These are phyloP conservation scores for Apamea anceps DNA, from an alignment of 2,888 invertebrate genomes.

Conservation along the genomic window DNA sequence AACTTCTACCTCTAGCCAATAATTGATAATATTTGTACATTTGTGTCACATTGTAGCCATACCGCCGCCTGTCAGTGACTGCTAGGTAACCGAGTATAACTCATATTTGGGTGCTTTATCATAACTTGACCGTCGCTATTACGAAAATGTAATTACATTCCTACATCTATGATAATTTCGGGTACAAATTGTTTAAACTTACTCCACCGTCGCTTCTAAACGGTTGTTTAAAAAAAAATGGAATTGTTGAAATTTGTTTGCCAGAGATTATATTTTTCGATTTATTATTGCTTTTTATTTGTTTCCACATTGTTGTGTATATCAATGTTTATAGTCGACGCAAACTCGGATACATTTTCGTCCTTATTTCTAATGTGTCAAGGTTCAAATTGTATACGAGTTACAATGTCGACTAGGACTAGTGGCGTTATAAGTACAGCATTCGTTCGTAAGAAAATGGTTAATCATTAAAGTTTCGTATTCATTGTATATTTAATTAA, in stretches of 20 bases:
- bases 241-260: slow-evolving; percentile 87
- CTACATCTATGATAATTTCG: slow-evolving; percentile 77
- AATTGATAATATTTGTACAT: slow-evolving; percentile 37
- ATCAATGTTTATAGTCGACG: slow-evolving; percentile 60
- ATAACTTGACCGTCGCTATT: slow-evolving; percentile 73
- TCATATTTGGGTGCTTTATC: slow-evolving; percentile 82
- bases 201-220: slow-evolving; percentile 40
- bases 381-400: slow-evolving; percentile 58
- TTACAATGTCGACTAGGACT: slow-evolving; percentile 57
- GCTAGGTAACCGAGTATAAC: slow-evolving; percentile 64
- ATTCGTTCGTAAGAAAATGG: slow-evolving; percentile 77
- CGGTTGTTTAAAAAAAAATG: slow-evolving; percentile 73
- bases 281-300: slow-evolving; percentile 84
- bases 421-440: slow-evolving; percentile 81
- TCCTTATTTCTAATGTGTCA: slow-evolving; percentile 47
- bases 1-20: slow-evolving; percentile 29
- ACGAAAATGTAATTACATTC: slow-evolving; percentile 82
- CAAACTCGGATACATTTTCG: slow-evolving; percentile 53
- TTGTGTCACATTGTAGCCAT: slow-evolving; percentile 24
- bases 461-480: slow-evolving; percentile 73
- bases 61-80: slow-evolving; percentile 68
- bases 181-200: slow-evolving; percentile 74
- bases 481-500: slow-evolving; percentile 70
- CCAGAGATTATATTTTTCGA: slow-evolving; percentile 89
- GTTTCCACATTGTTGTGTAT: slow-evolving; percentile 82